A percentile compares a stretch with the other conserved stretches of the same genome.
Evolutionary conservation across 2,888 invertebrate genomes (phyloP).

Genomic region (Thereva nobilitata): DNA sequence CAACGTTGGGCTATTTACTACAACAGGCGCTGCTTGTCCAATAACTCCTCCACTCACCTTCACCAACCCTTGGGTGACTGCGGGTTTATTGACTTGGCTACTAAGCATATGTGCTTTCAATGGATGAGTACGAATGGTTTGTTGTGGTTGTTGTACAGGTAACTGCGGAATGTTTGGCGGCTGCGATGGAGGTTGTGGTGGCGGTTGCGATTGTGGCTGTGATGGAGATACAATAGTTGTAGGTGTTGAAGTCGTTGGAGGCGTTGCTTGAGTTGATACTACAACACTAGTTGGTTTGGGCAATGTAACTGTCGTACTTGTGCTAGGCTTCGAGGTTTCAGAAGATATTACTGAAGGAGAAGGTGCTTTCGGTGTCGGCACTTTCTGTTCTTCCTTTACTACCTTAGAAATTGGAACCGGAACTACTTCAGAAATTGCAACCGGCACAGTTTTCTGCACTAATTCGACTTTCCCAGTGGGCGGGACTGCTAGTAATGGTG

Average conservation of each 20-base stretch:
- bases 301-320: conserved; percentile 7
- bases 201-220: conserved; percentile 41
- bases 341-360: conserved; percentile 24
- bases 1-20: conserved; percentile 48
- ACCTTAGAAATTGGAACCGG: neutral
- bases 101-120: conserved; percentile 68
- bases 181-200: conserved; percentile 40
- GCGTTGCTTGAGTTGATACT: conserved; percentile 14
- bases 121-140: conserved; percentile 60
- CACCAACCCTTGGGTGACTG: conserved; percentile 27
- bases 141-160: conserved; percentile 43
- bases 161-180: conserved; percentile 42
- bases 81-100: conserved; percentile 54
- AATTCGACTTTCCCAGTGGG: conserved; percentile 19
- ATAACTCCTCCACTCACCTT: conserved; percentile 24
- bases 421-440: conserved; percentile 22
- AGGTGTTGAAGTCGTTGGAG: conserved; percentile 7
- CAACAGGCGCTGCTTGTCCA: conserved; percentile 46
- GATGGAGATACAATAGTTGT: neutral
- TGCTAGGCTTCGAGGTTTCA: conserved; percentile 32
- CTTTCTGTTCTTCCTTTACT: conserved; percentile 15
- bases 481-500: neutral
- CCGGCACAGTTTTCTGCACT: conserved; percentile 10
- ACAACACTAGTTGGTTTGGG: conserved; percentile 23
- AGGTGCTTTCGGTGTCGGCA: conserved; percentile 23